phyloP scores from a whole-genome alignment of 2,113 vertebrate species.

The Sinocyclocheilus rhinocerous region DNA sequence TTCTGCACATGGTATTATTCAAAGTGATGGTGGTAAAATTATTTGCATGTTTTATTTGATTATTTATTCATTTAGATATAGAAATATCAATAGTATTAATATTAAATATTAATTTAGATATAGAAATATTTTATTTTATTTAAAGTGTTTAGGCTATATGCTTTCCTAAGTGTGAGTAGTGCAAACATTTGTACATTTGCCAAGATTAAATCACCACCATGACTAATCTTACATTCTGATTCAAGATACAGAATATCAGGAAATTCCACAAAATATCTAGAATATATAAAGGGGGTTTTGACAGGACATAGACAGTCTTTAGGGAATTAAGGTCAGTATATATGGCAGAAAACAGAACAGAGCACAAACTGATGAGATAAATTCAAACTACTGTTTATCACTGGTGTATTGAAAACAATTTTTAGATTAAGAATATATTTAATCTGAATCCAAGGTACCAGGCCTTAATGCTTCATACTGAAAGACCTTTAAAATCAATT shows the following conservation, averaged over 20 bases:
- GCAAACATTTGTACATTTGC: neutral
- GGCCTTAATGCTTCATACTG: neutral
- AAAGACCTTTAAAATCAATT: neutral
- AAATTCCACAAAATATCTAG: constrained; percentile 1
- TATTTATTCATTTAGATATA: neutral
- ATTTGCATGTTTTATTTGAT: neutral
- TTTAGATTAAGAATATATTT: neutral
- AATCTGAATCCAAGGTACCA: neutral
- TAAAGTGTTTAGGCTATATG: neutral
- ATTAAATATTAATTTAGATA: neutral
- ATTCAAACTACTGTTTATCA: neutral
- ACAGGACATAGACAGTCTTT: neutral
- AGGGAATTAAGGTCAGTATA: constrained; percentile 1
- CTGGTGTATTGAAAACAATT: neutral
- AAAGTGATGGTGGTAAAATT: neutral
- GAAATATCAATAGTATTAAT: neutral
- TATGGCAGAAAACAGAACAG: neutral
- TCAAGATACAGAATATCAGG: constrained; percentile 4
- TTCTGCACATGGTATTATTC: too few species aligned
- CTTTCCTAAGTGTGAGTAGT: neutral
- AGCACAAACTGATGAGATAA: neutral
- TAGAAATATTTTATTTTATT: neutral
- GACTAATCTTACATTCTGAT: neutral
- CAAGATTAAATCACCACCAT: neutral
- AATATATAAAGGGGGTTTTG: neutral